Base-by-base conservation (phyloP, 1,140 invertebrate species). In the Helicorthomorpha holstii region DNA sequence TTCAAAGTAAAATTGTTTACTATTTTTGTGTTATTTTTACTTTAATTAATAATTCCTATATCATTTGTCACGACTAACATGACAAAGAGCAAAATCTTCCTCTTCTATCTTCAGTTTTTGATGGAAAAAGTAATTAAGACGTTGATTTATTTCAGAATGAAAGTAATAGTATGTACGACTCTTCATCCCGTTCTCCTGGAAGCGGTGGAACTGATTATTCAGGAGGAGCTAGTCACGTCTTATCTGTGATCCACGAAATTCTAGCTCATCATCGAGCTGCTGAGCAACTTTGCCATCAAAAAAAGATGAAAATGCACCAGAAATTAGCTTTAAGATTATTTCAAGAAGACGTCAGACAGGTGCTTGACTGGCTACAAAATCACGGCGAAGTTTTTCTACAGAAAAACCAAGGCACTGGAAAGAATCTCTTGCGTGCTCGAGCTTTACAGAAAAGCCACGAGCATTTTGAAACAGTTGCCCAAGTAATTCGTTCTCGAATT, bases 381-480 rank as follows among this genome's bases (percentile, higher is more conserved):
- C 94, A 98, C 65, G 95, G 95, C n/a, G 92, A 98, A 73, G 91
- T 95, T 2, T 98, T 98, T 65, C 76, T 99, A 26, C 76, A 84
- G 57, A 97, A 97, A 66, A 98, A 98, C 66, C 88, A 85, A 3
- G 88, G 89, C 14, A 90, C 98, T 53, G 95, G 95, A 44, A 76
- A 90, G 56, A 95, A 91, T 72, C 71, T 96, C 52, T 84, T 90
- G 64, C 89, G 93, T 69, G 89, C 92, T 12, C 77, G 87, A 60
- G 85, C 91, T 1, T 87, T 95, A 68, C 92, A 96, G 69, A 95
- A 94, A 72, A 94, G 89, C 70, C 92, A 97, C 67, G 88, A 96
- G 70, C 91, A 96, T 67, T 96, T 97, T 69, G 91, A 97, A 75
- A 92, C 90, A 68, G 91, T 96, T 48, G 92, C 91, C 29, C 86